Conservation (phyloP, 1,140 invertebrate genomes). For the Teleogryllus occipitalis region DNA sequence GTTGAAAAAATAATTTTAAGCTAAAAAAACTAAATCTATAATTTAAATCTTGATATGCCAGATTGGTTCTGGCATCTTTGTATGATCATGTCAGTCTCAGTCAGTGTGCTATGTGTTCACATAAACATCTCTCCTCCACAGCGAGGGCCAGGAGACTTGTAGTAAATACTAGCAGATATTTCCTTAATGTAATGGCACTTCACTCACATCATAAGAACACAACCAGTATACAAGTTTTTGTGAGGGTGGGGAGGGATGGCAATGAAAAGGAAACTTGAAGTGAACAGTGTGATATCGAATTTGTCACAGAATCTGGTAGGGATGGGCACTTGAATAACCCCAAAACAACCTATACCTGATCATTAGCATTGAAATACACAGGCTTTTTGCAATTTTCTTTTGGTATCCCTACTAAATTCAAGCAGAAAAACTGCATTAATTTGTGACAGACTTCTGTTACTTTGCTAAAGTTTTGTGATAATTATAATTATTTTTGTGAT, state of each 20-base stretch:
- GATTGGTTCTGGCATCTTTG: not conserved
- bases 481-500: too few species aligned
- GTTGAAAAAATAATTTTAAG: conserved; percentile 1
- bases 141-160: not conserved
- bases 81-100: conserved; percentile 11
- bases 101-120: conserved; percentile 16
- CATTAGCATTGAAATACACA: too few species aligned
- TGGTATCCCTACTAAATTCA: too few species aligned
- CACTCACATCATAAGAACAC: not conserved
- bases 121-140: conserved; percentile 6
- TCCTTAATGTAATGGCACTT: conserved; percentile 16
- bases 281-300: not conserved
- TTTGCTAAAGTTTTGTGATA: too few species aligned
- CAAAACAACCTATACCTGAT: not conserved
- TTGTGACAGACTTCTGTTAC: too few species aligned
- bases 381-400: too few species aligned
- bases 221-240: not conserved
- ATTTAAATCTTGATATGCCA: not conserved
- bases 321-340: not conserved
- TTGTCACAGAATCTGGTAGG: not conserved
- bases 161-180: conserved; percentile 18
- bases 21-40: not conserved
- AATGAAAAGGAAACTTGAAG: not conserved
- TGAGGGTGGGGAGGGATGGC: not conserved
- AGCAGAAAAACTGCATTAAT: too few species aligned